Percentiles rank a stretch among this genome's conserved stretches.
phyloP scores from a whole-genome alignment of 1,140 invertebrate genomes.

The Hestina assimilis region DNA sequence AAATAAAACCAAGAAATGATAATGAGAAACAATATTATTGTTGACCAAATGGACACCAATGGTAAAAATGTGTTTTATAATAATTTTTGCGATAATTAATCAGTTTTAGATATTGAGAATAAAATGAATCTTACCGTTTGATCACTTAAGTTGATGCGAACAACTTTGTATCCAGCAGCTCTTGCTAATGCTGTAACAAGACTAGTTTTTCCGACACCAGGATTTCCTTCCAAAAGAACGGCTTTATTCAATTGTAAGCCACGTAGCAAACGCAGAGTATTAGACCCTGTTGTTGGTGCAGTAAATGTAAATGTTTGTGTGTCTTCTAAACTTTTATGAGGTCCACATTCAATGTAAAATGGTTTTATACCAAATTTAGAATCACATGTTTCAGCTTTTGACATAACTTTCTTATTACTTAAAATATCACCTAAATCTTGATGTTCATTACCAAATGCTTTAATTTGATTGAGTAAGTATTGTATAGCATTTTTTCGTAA shows the following conservation, averaged over 20 bases:
- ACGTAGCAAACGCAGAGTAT: conserved; percentile 90
- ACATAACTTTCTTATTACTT: conserved; percentile 44
- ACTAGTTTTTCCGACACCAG: conserved; percentile 98
- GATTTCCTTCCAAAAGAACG: conserved; percentile 97
- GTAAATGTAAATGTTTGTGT: conserved; percentile 83
- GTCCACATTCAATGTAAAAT: conserved; percentile 83
- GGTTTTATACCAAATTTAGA: conserved; percentile 84
- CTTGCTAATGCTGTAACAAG: conserved; percentile 94
- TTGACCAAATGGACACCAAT: no score
- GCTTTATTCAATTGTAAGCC: conserved; percentile 94
- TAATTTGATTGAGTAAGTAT: conserved; percentile 78
- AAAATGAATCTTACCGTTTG: conserved; percentile 87
- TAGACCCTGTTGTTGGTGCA: conserved; percentile 90
- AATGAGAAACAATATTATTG: no score
- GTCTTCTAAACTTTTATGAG: conserved; percentile 38
- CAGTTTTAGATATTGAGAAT: neutral
- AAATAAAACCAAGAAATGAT: no score
- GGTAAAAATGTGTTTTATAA: no score
- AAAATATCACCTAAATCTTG: conserved; percentile 51
- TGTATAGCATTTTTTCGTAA: conserved; percentile 76
- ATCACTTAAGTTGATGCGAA: conserved; percentile 98
- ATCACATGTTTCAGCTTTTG: conserved; percentile 47
- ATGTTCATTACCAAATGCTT: conserved; percentile 50
- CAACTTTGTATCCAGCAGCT: conserved; percentile 88
- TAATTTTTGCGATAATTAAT: no score